Base-by-base conservation (phyloP, 2,888 invertebrate species). In the Nymphalis urticae region DNA sequence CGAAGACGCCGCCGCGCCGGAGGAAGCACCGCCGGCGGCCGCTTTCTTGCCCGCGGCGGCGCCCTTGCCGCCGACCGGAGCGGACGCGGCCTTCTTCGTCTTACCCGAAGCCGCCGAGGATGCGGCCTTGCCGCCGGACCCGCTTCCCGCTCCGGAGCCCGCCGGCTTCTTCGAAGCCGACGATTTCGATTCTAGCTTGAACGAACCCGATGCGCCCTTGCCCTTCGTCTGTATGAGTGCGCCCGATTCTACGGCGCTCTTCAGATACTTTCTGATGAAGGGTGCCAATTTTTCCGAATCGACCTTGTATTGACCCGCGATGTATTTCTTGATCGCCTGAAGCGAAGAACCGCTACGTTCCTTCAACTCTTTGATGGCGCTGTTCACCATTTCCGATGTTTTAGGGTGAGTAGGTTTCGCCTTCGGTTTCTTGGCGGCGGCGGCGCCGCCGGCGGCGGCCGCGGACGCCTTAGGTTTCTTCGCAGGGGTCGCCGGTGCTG, bases 311-410 rank as follows among this genome's bases (percentile, higher is more conserved):
- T 92, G 93, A 32, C 90, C 85, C 13, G 90, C 84, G 62, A 95
- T 93, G 81, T 94, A 42, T 78, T 95, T 95, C 80, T 95, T 95
- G 80, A 95, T 95, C 2, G 89, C 89, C 79, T 82, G 90, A 72
- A 85, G 78, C 0, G 94, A 94, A 0, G 94, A 95, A 42, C 95
- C 95, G 64, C 92, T 92, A 42, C 94, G 90, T 76, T 94, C 76
- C 53, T 82, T 82, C 1, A 83, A 83, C 72, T 85, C 77, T 72
- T 78, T 79, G 24, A 75, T 76, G 21, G 72, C 72, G 24, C 69
- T 69, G 53, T 64, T 72, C 42, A 72, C 71, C 61, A 71, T 69
- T 51, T 66, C 66, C 19, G 68, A 60, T 5, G 71, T 72, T 67
- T 65, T 69, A 10, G 42, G 42, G 13, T 42, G 42, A 42, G 42